Percentiles rank a stretch among this genome's conserved stretches.
These are phyloP conservation scores for Oreocharis arfaki DNA, from an alignment of 2,113 vertebrate genomes.

Conservation along the genomic window DNA sequence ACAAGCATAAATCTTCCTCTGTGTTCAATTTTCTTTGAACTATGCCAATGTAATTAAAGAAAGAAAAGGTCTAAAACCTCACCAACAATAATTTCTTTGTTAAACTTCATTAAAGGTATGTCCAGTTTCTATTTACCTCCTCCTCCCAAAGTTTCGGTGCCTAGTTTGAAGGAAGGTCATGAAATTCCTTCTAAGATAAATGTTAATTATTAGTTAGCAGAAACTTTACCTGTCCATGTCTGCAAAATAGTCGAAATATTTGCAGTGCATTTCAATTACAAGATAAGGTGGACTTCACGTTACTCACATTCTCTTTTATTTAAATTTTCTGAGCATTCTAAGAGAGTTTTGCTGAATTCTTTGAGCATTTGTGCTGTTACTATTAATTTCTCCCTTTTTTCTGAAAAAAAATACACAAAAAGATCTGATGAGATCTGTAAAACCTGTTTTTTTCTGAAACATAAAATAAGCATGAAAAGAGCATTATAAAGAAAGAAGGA, in stretches of 20 bases:
- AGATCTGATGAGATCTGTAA: neutral
- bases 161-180: neutral
- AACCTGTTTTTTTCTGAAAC: neutral
- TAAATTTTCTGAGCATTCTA: neutral
- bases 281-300: neutral
- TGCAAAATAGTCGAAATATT: neutral
- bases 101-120: neutral
- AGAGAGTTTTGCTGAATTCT: neutral
- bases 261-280: neutral
- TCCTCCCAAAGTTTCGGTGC: neutral
- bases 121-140: neutral
- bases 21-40: neutral
- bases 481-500: neutral
- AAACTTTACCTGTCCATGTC: neutral
- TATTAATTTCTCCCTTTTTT: neutral
- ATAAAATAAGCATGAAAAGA: neutral
- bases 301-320: neutral
- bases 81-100: neutral
- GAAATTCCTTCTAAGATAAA: neutral
- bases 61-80: neutral
- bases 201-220: conserved; percentile 25
- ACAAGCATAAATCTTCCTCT: neutral
- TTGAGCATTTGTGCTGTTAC: neutral
- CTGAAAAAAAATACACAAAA: neutral
- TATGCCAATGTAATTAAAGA: neutral